phyloP scores from a whole-genome alignment of 1,140 invertebrate species.

The Bombus superbus region DNA sequence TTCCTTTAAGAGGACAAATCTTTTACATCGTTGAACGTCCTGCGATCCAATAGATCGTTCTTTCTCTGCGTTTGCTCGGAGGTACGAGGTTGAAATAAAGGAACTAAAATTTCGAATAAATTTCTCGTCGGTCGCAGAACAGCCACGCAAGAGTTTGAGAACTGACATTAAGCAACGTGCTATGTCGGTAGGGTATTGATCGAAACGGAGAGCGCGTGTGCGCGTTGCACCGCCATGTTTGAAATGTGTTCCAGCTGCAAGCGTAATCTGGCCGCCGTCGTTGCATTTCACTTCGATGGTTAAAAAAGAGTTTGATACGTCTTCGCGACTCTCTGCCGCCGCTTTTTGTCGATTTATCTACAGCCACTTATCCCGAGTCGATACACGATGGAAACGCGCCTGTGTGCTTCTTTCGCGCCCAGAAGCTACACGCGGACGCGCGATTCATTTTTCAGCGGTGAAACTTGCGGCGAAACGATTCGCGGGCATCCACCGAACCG shows the following conservation, averaged over 20 bases:
- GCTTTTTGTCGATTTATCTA: background rate
- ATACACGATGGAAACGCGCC: background rate
- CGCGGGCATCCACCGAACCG: background rate
- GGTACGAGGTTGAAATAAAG: background rate
- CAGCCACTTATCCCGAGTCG: background rate
- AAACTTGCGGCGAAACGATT: background rate
- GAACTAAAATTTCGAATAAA: background rate
- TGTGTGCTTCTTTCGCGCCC: background rate
- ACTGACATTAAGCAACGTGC: conserved; percentile 82
- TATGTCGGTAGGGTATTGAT: conserved; percentile 76
- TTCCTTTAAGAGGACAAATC: background rate
- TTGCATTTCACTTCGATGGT: conserved; percentile 34
- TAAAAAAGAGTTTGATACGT: background rate
- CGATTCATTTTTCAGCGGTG: conserved; percentile 3
- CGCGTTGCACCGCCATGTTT: conserved; percentile 81
- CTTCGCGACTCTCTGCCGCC: background rate
- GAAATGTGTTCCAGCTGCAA: conserved; percentile 72
- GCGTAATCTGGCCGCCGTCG: conserved; percentile 31
- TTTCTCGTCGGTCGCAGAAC: conserved; percentile 56
- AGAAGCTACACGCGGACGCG: background rate
- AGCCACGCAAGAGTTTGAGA: conserved; percentile 79
- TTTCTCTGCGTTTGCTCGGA: background rate
- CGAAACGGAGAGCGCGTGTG: conserved; percentile 77
- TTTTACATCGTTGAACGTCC: background rate
- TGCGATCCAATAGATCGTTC: background rate